Evolutionary conservation across 2,888 invertebrate species (phyloP).

Genomic region (Xanthorhoe designata): DNA sequence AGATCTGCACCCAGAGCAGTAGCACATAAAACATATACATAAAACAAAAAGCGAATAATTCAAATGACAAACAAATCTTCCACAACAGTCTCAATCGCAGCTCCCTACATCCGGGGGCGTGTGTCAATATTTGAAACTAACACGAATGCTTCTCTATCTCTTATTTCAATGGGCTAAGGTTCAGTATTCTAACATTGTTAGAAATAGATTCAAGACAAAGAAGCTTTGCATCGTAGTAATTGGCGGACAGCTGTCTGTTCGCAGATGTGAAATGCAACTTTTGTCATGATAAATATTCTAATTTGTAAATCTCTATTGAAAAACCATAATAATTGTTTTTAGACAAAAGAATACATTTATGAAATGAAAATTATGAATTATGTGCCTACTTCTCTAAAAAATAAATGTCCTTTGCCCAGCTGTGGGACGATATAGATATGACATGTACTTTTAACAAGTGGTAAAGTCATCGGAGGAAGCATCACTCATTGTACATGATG

Average conservation of each 20-base stretch:
- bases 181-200: conserved; percentile 10
- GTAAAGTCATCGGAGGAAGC: no score
- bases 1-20: no score
- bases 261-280: conserved; percentile 35
- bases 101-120: conserved; percentile 48
- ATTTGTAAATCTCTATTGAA: conserved; percentile 3
- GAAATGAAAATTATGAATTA: background rate
- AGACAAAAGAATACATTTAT: no score
- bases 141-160: conserved; percentile 34
- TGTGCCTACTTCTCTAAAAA: no score
- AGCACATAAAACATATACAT: no score
- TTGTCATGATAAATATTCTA: conserved; percentile 24
- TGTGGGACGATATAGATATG: no score
- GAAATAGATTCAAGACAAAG: conserved; percentile 56
- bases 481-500: no score
- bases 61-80: conserved; percentile 37
- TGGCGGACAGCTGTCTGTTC: conserved; percentile 57
- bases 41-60: conserved; percentile 34
- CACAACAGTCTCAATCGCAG: conserved; percentile 35
- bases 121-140: conserved; percentile 65
- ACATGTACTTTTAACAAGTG: no score
- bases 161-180: conserved; percentile 22
- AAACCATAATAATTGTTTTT: no score
- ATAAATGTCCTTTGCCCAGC: no score
- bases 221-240: conserved; percentile 53